A percentile compares a stretch with the other conserved stretches of the same genome.
phyloP scores from a whole-genome alignment of 2,888 invertebrate species.

The Lasioglossum leucozonium region DNA sequence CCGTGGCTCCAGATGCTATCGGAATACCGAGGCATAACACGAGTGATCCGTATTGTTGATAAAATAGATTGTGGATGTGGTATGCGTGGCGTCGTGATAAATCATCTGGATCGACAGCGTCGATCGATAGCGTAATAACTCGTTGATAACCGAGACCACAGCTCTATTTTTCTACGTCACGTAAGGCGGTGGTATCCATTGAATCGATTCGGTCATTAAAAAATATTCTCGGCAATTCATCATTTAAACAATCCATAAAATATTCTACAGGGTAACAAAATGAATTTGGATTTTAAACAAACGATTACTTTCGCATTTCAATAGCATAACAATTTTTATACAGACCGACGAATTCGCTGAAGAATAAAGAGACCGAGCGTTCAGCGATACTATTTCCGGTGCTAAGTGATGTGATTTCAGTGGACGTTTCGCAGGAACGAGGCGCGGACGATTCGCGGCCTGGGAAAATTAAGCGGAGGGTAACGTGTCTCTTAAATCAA shows the following conservation, averaged over 20 bases:
- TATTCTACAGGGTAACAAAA: neutral
- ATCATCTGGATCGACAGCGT: conserved; percentile 2
- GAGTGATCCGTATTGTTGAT: conserved; percentile 13
- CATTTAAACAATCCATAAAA: neutral
- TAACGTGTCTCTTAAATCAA: conserved; percentile 30
- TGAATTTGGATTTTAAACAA: too few relatives aligned
- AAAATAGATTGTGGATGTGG: conserved; percentile 19
- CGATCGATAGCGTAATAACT: conserved; percentile 29
- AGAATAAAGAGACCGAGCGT: neutral
- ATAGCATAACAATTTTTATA: neutral
- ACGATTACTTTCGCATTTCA: too few relatives aligned
- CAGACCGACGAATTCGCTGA: neutral
- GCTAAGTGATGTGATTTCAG: neutral
- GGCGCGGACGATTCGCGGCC: neutral
- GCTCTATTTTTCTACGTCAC: conserved; percentile 1
- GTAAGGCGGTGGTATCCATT: neutral
- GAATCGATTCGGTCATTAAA: neutral
- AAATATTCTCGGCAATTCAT: neutral
- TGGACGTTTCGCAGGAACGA: neutral
- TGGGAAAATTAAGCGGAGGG: conserved; percentile 9
- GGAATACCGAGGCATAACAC: neutral
- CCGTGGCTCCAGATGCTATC: neutral
- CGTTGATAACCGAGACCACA: neutral
- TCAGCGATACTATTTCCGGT: neutral
- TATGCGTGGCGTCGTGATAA: neutral